Percentiles rank a stretch among this genome's conserved stretches.
These are phyloP conservation scores for Eucera pruinosa DNA, from an alignment of 2,888 invertebrate species.

Conservation along the genomic window DNA sequence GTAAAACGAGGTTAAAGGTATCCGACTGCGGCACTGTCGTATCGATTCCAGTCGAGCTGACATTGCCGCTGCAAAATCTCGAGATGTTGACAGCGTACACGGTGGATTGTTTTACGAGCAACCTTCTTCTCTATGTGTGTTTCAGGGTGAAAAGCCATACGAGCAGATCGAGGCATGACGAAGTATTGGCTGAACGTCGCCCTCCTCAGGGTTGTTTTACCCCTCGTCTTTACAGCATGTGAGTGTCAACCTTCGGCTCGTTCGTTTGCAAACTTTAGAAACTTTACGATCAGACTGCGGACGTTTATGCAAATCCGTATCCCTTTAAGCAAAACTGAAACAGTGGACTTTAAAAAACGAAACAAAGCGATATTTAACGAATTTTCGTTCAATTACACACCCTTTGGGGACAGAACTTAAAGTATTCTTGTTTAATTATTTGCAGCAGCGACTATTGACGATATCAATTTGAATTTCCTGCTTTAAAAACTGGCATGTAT, in stretches of 20 bases:
- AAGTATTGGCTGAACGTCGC: slow-evolving; percentile 84
- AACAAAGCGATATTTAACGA: too few species aligned
- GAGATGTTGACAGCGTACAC: slow-evolving; percentile 42
- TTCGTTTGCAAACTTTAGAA: neutral
- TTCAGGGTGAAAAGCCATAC: slow-evolving; percentile 72
- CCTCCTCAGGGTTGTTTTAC: slow-evolving; percentile 85
- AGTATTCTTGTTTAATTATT: too few species aligned
- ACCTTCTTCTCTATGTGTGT: slow-evolving; percentile 43
- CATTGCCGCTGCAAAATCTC: slow-evolving; percentile 49
- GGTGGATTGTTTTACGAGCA: slow-evolving; percentile 14
- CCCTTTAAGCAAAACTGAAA: too few species aligned
- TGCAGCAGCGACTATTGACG: too few species aligned
- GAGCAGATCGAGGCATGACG: slow-evolving; percentile 80
- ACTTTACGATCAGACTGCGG: too few species aligned
- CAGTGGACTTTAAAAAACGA: too few species aligned
- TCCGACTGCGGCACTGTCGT: slow-evolving; percentile 66
- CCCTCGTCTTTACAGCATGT: slow-evolving; percentile 85
- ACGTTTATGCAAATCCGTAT: too few species aligned
- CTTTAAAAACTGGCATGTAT: too few species aligned
- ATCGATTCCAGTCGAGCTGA: slow-evolving; percentile 55
- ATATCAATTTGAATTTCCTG: too few species aligned
- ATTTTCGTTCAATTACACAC: too few species aligned
- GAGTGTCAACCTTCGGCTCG: slow-evolving; percentile 76
- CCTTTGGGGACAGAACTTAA: too few species aligned
- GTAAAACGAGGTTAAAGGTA: slow-evolving; percentile 65